Base-by-base conservation (phyloP, 2,888 invertebrate genomes). In the Ptychoptera contaminata region DNA sequence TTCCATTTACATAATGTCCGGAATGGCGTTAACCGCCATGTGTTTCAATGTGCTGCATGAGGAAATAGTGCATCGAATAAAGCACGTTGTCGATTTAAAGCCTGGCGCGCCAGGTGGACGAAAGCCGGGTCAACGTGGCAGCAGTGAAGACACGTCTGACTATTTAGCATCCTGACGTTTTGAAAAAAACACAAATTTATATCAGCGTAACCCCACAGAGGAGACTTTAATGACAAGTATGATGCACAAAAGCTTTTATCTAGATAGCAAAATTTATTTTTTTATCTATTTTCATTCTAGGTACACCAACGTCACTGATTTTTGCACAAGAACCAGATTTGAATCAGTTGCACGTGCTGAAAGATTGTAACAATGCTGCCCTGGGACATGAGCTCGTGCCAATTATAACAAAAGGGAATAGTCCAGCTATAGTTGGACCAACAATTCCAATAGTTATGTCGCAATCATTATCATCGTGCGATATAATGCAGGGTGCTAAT, bases 41-140 rank as follows among this genome's bases (percentile, higher is more conserved):
- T 87, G 86, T 60, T 88, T 87, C 65, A 87, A 86, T 60, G 86
- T 88, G 10, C 78, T 87, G 48, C 87, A 88, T 57, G 86, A 87
- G 58, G 87, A 87, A 65, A 84, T 88, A 52, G 82, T 86, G 36
- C 84, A 86, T 65, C 77, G 86, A 57, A 72, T 83, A 58, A 80
- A 79, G 53, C 81, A 81, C 58, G 63, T 65, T 12, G 63, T 63
- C 10, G 63, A 63, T 48, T 40, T 41, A 16, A 41, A 40, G n/a
- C 16, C 45, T 7, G 30, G 42, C 11, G 37, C 29, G 37, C 49
- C 55, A 42, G 40, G 53, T 46, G 53, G 57, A 30, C 51, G 54
- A 37, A 48, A 53, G 47, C 54, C 55, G 56, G 57, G 49, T 58
- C 58, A 8, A 52, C 55, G 6, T 51, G 56, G n/a, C 57, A 46